Conservation (phyloP, 2,888 invertebrate species). For the Lithophane leautieri region DNA sequence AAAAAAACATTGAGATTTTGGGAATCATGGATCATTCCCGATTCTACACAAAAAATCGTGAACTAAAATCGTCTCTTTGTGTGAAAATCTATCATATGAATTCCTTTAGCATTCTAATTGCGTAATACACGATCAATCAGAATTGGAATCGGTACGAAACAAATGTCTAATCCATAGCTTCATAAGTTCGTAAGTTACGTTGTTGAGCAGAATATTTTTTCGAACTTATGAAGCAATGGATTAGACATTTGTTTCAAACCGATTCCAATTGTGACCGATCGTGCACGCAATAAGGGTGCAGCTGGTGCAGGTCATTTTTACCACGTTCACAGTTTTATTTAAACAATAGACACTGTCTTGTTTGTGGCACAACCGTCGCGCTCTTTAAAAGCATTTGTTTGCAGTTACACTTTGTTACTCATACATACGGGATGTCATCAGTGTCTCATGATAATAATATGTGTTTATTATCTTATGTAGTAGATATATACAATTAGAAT, state of each 20-base stretch:
- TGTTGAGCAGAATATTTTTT: too few species aligned
- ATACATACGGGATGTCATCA: constrained; percentile 46
- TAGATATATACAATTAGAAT: constrained; percentile 17
- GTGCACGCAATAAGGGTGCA: too few species aligned
- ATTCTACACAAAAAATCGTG: background rate
- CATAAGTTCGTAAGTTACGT: too few species aligned
- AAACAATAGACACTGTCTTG: constrained; percentile 28
- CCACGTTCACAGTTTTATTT: background rate
- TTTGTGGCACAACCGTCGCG: constrained; percentile 30
- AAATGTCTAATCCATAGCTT: too few species aligned
- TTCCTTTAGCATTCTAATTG: background rate
- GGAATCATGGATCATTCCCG: background rate
- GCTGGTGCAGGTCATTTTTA: background rate
- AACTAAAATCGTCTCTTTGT: background rate
- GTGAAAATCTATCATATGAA: background rate
- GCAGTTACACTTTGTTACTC: constrained; percentile 40
- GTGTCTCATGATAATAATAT: constrained; percentile 38
- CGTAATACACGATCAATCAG: too few species aligned
- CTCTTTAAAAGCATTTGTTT: constrained; percentile 51
- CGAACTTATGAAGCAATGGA: too few species aligned
- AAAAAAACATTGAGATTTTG: too few species aligned
- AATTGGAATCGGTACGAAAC: too few species aligned
- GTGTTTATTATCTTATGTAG: constrained; percentile 26
- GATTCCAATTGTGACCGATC: too few species aligned
- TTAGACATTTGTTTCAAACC: too few species aligned